Evolutionary conservation across 2,113 vertebrate species (phyloP), one percentile per base, ranked within the genome.

Genomic region (Neodontobutis hainanensis): DNA sequence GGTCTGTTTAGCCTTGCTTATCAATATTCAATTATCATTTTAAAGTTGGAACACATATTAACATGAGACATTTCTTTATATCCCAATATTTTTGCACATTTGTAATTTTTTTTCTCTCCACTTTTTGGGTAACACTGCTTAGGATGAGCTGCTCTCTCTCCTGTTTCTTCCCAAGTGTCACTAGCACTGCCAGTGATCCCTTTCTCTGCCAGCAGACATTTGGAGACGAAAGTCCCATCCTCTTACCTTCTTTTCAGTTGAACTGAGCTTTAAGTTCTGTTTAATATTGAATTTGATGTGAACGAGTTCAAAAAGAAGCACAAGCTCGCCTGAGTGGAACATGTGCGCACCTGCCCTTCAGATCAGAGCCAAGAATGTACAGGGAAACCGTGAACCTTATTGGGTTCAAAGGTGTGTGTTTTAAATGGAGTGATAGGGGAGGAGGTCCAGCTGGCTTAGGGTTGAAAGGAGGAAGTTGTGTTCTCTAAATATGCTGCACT

Each of bases 331-430:
- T 11, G 65, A 65, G 73, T 53, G 53, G 65, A 62, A 78, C 90
- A 70, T 89, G 91, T 82, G 73, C 69, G 48, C 81, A 84, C 90
- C 79, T 91, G 88, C 80, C 86, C 72, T 11, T 75, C 75, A 79
- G 82, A 77, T 85, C 72, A 71, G 71, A 84, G 85, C 68, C 61
- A 38, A 77, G 76, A 83, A 81, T 61, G 77, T 55, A 75, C 64
- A 4, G 61, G 46, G 14, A 50, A 58, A 69, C 51, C 63, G 52
- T 71, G 35, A 52, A 61, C 72, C 47, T 61, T 65, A 71, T 80
- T 82, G 50, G 79, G 73, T 87, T 83, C 56, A 61, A 7, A 77
- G 68, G 80, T 80, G 57, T 67, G 61, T 61, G 64, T 65, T 1
- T 57, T 16, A 53, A 45, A 52, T 6, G 52, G 10, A 0, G 46